phyloP scores from a whole-genome alignment of 1,140 invertebrate genomes.

The Aradophagus sp. region DNA sequence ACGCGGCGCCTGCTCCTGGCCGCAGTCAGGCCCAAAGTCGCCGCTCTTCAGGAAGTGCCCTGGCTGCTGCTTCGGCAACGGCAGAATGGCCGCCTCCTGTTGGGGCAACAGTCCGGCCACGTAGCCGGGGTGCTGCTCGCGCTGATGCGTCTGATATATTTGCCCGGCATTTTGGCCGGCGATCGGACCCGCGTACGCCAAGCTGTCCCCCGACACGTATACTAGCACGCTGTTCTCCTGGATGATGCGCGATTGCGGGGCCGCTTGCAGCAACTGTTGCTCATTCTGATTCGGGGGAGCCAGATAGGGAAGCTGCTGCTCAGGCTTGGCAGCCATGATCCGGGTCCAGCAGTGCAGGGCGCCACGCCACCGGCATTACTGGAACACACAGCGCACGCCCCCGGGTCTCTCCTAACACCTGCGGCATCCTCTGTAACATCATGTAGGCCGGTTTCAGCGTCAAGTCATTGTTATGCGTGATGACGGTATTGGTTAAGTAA shows the following conservation, averaged over 20 bases:
- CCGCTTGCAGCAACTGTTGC: slow-evolving; percentile 64
- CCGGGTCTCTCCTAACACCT: slow-evolving; percentile 66
- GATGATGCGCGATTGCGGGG: slow-evolving; percentile 59
- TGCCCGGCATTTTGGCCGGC: slow-evolving; percentile 69
- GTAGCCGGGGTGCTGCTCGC: slow-evolving; percentile 53
- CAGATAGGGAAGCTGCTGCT: slow-evolving; percentile 72
- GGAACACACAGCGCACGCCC: slow-evolving; percentile 71
- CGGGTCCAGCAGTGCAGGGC: slow-evolving; percentile 74
- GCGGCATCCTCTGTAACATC: slow-evolving; percentile 71
- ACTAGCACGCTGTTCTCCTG: slow-evolving; percentile 72
- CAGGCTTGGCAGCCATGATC: slow-evolving; percentile 77
- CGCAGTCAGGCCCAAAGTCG: slow-evolving; percentile 19
- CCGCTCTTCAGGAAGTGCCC: slow-evolving; percentile 43
- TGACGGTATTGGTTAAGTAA: too few relatives aligned
- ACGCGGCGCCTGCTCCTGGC: slow-evolving; percentile 16
- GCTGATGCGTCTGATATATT: slow-evolving; percentile 57
- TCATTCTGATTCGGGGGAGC: slow-evolving; percentile 69
- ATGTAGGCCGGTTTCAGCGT: too few relatives aligned
- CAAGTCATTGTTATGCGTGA: background rate
- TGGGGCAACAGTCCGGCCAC: slow-evolving; percentile 59
- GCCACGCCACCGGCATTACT: slow-evolving; percentile 74
- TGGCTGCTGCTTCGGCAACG: slow-evolving; percentile 40
- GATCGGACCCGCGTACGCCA: slow-evolving; percentile 70
- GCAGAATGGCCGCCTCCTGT: slow-evolving; percentile 58
- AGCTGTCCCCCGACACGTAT: slow-evolving; percentile 73